A percentile compares a stretch with the other conserved stretches of the same genome.
phyloP scores from a whole-genome alignment of 2,797 vertebrate genomes.

The Platalea minor region DNA sequence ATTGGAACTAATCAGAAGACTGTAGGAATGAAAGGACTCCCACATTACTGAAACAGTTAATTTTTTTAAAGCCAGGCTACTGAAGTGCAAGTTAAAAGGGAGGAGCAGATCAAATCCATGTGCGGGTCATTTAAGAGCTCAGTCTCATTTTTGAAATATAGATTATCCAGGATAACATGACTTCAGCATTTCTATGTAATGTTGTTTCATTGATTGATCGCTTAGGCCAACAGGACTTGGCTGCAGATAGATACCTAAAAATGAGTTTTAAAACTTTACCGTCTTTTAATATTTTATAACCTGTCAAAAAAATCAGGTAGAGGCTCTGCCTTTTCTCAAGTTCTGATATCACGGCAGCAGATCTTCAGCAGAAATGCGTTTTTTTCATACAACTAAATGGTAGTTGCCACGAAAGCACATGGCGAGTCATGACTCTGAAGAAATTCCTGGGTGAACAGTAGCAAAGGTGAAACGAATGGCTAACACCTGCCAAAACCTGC shows the following conservation, averaged over 20 bases:
- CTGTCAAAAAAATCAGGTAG: constrained; percentile 66
- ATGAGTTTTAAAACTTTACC: constrained; percentile 72
- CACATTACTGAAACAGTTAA: constrained; percentile 72
- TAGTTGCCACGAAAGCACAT: constrained; percentile 64
- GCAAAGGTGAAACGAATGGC: constrained; percentile 59
- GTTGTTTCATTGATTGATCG: constrained; percentile 77
- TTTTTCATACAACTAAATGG: constrained; percentile 48
- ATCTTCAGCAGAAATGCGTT: constrained; percentile 39
- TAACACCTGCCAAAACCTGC: constrained; percentile 64
- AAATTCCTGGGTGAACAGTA: constrained; percentile 70
- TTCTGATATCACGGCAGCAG: constrained; percentile 15
- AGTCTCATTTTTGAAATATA: constrained; percentile 76
- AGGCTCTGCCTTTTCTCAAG: constrained; percentile 52
- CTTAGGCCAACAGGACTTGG: constrained; percentile 50
- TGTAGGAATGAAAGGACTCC: constrained; percentile 53
- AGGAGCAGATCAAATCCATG: constrained; percentile 67
- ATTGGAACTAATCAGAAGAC: constrained; percentile 68
- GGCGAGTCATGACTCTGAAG: constrained; percentile 58
- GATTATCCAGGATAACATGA: constrained; percentile 72
- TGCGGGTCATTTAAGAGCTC: constrained; percentile 73
- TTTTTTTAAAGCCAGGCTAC: constrained; percentile 70
- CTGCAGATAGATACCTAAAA: constrained; percentile 65
- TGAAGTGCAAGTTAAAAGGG: constrained; percentile 69
- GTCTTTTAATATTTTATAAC: constrained; percentile 73
- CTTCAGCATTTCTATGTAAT: constrained; percentile 77